Evolutionary conservation across 1,140 invertebrate species (phyloP).

Genomic region (Macrostomum lignano): DNA sequence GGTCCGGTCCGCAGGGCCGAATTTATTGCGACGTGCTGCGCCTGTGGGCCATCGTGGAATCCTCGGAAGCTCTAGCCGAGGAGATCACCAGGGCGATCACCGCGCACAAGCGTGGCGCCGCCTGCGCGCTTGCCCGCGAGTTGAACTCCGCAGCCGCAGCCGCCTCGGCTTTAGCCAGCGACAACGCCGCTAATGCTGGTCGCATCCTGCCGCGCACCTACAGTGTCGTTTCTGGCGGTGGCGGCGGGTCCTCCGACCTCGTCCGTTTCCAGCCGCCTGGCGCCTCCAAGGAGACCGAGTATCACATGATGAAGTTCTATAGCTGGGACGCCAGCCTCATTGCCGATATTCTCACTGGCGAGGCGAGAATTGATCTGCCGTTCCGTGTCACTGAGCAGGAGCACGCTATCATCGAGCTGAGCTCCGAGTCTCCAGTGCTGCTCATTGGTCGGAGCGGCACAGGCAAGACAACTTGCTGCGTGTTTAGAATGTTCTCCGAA

Average conservation of each 20-base stretch:
- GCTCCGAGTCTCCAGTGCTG: constrained; percentile 11
- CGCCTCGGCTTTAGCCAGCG: constrained; percentile 6
- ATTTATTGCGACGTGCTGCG: constrained; percentile 19
- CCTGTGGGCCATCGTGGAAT: constrained; percentile 18
- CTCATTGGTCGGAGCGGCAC: constrained; percentile 16
- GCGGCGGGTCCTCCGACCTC: too few species aligned
- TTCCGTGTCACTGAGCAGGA: constrained; percentile 19
- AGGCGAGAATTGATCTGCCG: constrained; percentile 16
- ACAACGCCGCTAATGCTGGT: too few species aligned
- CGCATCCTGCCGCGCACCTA: too few species aligned
- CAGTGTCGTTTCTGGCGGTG: too few species aligned
- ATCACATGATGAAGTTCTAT: constrained; percentile 22
- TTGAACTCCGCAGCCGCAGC: constrained; percentile 7
- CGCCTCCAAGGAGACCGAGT: constrained; percentile 17
- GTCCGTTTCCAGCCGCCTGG: constrained; percentile 15
- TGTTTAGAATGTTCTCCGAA: too few species aligned
- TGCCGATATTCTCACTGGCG: constrained; percentile 8
- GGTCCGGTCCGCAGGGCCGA: constrained; percentile 12
- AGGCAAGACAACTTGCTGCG: constrained; percentile 20
- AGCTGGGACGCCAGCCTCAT: constrained; percentile 15
- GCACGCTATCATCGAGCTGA: constrained; percentile 17
- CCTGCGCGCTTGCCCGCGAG: constrained; percentile 11
- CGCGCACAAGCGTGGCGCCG: constrained; percentile 14
- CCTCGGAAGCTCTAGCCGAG: constrained; percentile 11
- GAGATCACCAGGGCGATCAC: constrained; percentile 12